These are phyloP conservation scores for Microcebus lehilahytsara DNA, from an alignment of 2,113 vertebrate species.

Conservation along the genomic window DNA sequence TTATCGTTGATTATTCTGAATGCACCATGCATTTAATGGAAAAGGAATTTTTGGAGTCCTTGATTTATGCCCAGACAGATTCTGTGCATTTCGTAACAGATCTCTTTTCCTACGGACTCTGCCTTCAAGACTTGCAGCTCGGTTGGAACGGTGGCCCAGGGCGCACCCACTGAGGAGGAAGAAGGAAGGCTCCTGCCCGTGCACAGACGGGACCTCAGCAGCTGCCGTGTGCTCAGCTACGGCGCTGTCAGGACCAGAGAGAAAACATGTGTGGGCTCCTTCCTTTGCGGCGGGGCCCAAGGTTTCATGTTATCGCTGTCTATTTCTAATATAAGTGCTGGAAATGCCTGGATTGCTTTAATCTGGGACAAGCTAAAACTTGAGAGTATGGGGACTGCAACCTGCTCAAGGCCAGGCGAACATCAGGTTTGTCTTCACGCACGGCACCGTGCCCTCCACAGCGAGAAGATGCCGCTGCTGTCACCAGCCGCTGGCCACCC, in stretches of 20 bases:
- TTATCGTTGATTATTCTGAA: neutral
- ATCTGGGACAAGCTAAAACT: neutral
- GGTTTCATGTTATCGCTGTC: accelerated
- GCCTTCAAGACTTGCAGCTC: neutral
- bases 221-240: accelerated
- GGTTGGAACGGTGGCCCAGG: accelerated
- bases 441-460: accelerated
- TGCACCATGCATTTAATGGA: neutral
- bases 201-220: accelerated
- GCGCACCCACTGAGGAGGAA: neutral
- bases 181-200: accelerated
- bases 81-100: neutral
- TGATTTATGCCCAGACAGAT: neutral
- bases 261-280: neutral
- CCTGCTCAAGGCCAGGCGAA: neutral
- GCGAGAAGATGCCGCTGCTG: accelerated
- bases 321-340: neutral
- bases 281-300: neutral
- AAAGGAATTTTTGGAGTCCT: neutral
- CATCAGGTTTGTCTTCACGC: neutral
- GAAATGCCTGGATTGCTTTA: neutral
- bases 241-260: neutral
- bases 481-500: accelerated
- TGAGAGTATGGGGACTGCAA: neutral
- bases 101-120: neutral